Percentiles rank a stretch among this genome's conserved stretches.
Evolutionary conservation across 2,888 invertebrate species (phyloP).

Genomic region (Nemotelus nigrinus): DNA sequence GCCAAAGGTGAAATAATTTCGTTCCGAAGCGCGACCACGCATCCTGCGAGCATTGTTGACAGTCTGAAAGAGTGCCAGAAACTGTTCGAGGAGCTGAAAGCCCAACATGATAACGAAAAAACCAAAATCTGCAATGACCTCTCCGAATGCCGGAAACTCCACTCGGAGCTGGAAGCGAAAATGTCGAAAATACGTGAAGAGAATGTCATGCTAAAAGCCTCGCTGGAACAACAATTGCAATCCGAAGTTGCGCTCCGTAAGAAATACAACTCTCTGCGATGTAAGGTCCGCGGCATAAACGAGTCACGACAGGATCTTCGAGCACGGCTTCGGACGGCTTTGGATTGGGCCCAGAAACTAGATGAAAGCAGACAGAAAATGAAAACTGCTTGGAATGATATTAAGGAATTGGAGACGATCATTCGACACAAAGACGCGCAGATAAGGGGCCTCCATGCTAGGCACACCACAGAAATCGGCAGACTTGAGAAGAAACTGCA

Average conservation of each 20-base stretch:
- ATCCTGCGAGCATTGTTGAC: conserved; percentile 63
- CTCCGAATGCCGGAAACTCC: conserved; percentile 51
- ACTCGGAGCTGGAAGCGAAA: conserved; percentile 46
- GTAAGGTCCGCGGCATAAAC: conserved; percentile 58
- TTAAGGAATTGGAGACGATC: conserved; percentile 61
- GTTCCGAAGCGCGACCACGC: conserved; percentile 56
- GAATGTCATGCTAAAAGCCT: conserved; percentile 54
- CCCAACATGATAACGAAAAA: conserved; percentile 76
- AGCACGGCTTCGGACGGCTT: conserved; percentile 60
- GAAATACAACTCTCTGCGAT: conserved; percentile 55
- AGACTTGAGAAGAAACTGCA: conserved; percentile 60
- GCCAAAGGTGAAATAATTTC: conserved; percentile 61
- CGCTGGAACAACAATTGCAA: conserved; percentile 53
- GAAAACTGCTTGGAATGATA: conserved; percentile 60
- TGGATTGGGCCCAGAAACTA: conserved; percentile 62
- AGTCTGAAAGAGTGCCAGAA: conserved; percentile 79
- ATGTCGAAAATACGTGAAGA: conserved; percentile 51
- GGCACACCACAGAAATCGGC: conserved; percentile 61
- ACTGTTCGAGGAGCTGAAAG: conserved; percentile 78
- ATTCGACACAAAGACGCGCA: conserved; percentile 64
- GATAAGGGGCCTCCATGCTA: conserved; percentile 60
- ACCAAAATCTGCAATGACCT: conserved; percentile 66
- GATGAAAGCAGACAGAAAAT: conserved; percentile 60
- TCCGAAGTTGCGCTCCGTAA: conserved; percentile 54
- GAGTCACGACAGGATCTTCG: conserved; percentile 61